Percentiles rank a stretch among this genome's conserved stretches.
phyloP scores from a whole-genome alignment of 2,113 vertebrate species.

The Nerophis lumbriciformis region DNA sequence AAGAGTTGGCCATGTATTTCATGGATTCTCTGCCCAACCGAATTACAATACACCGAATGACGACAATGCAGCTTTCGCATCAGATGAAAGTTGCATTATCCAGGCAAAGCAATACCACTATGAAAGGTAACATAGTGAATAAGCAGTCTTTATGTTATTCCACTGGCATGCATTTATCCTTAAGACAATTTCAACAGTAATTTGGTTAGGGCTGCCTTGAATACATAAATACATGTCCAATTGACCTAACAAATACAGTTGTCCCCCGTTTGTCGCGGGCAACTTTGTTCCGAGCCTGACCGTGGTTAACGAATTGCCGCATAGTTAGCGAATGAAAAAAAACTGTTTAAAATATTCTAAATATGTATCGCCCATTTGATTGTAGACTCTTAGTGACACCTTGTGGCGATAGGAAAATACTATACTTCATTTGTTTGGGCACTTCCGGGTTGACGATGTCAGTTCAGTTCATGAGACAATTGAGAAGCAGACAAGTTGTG shows the following conservation, averaged over 20 bases:
- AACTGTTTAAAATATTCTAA: no score
- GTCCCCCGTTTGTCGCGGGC: no score
- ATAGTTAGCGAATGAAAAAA: no score
- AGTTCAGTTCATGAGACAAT: no score
- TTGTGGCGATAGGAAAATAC: no score
- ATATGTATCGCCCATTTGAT: no score
- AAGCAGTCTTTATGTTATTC: slow-evolving; percentile 68
- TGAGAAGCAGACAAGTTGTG: no score
- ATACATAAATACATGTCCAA: slow-evolving; percentile 73
- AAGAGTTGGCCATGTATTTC: slow-evolving; percentile 60
- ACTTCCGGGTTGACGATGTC: no score
- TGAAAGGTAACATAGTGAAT: slow-evolving; percentile 46
- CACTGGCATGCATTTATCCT: slow-evolving; percentile 15
- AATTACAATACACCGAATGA: slow-evolving; percentile 44
- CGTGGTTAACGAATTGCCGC: no score
- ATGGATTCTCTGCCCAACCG: slow-evolving; percentile 72
- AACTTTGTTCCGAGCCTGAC: no score
- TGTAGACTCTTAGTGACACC: no score
- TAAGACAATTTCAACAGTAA: slow-evolving; percentile 24
- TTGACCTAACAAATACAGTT: slow-evolving; percentile 19
- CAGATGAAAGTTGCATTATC: slow-evolving; percentile 26
- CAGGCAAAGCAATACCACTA: slow-evolving; percentile 20
- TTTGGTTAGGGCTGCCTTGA: slow-evolving; percentile 66
- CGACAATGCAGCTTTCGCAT: slow-evolving; percentile 24
- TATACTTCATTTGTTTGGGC: no score